Percentiles rank a stretch among this genome's conserved stretches.
Conservation (phyloP, 2,797 vertebrate genomes). For the Scolopax bukidnonensis region DNA sequence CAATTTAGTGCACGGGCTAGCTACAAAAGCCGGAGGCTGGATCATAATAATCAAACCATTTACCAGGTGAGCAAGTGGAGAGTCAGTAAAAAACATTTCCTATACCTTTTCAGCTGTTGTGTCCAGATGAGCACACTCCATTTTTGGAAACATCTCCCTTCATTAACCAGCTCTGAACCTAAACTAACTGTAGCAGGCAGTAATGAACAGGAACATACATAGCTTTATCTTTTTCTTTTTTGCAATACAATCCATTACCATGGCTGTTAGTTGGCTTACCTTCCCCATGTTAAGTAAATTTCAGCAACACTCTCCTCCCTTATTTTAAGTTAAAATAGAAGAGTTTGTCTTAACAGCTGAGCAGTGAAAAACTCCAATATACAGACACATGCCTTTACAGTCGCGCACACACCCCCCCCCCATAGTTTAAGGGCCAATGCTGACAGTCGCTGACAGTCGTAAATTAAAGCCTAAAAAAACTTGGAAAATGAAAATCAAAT, state of each 20-base stretch:
- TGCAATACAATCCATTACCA: background rate
- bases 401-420: background rate
- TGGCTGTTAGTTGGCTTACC: background rate
- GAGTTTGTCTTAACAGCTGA: background rate
- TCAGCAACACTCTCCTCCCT: background rate
- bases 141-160: background rate
- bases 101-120: background rate
- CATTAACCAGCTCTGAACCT: background rate
- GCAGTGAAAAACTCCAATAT: background rate
- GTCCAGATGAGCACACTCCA: background rate
- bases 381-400: background rate
- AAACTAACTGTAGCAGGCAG: background rate
- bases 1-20: background rate
- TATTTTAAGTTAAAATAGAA: background rate
- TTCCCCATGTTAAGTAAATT: background rate
- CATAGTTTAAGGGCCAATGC: background rate
- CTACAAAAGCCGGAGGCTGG: constrained; percentile 61
- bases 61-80: background rate
- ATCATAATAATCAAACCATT: background rate
- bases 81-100: background rate
- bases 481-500: background rate
- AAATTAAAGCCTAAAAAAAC: constrained; percentile 1
- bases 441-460: background rate
- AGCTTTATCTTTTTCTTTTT: no score
- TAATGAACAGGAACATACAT: background rate